These are phyloP conservation scores for Cataglyphis albicans DNA, from an alignment of 2,888 invertebrate genomes.

Conservation along the genomic window DNA sequence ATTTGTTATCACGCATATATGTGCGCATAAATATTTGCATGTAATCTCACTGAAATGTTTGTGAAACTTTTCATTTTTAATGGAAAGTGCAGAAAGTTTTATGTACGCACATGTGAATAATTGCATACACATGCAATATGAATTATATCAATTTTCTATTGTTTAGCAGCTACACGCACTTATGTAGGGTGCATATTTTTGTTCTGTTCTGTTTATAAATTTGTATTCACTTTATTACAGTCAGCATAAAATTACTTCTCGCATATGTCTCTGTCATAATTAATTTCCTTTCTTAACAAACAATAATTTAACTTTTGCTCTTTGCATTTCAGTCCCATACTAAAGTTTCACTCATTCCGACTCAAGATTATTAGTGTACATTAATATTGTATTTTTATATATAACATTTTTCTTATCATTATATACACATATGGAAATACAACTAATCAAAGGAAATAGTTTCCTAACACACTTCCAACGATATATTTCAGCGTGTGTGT, in stretches of 20 bases:
- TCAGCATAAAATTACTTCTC: slow-evolving; percentile 20
- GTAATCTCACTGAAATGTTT: neutral
- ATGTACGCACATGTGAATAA: neutral
- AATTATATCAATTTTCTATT: slow-evolving; percentile 1
- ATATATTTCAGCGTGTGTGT: neutral
- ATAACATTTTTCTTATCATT: slow-evolving; percentile 81
- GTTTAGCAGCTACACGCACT: neutral
- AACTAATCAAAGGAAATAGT: slow-evolving; percentile 75
- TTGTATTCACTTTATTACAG: slow-evolving; percentile 26
- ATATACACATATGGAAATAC: slow-evolving; percentile 83
- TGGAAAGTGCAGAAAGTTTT: neutral
- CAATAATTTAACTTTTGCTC: slow-evolving; percentile 12
- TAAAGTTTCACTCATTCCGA: neutral
- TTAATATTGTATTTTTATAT: slow-evolving; percentile 83
- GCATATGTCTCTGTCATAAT: slow-evolving; percentile 1
- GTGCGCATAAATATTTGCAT: neutral
- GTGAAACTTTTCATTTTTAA: slow-evolving; percentile 9
- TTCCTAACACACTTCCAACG: slow-evolving; percentile 27
- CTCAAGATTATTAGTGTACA: slow-evolving; percentile 74
- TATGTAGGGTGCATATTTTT: neutral
- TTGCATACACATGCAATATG: neutral
- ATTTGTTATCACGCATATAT: neutral
- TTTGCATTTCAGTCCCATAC: neutral
- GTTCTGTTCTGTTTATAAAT: neutral
- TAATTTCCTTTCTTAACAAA: neutral